These are phyloP conservation scores for Myrmecophaga tridactyla DNA, from an alignment of 2,113 vertebrate genomes.

Conservation along the genomic window DNA sequence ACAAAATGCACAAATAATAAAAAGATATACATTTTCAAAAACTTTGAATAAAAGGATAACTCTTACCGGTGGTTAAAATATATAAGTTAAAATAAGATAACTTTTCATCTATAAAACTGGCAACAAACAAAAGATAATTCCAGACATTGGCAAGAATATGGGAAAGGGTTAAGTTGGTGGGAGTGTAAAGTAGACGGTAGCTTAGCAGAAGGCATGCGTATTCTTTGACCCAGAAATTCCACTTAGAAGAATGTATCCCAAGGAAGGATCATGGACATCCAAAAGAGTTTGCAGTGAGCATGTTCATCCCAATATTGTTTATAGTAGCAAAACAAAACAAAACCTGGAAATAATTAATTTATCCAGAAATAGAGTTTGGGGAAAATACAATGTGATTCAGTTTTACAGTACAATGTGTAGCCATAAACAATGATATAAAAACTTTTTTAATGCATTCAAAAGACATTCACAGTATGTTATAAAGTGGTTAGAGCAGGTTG, in stretches of 20 bases:
- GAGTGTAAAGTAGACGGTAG: background rate
- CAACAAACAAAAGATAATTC: background rate
- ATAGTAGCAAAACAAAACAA: background rate
- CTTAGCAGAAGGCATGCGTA: background rate
- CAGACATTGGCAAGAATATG: background rate
- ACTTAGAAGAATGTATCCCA: constrained; percentile 1
- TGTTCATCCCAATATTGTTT: background rate
- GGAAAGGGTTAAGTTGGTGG: background rate
- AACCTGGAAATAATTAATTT: background rate
- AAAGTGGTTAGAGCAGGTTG: background rate
- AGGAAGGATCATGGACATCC: background rate
- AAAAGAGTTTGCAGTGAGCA: background rate
- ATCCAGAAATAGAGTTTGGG: background rate
- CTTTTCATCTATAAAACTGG: constrained; percentile 39
- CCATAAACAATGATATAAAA: background rate
- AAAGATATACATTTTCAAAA: background rate
- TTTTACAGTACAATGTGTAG: constrained; percentile 1
- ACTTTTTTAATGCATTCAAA: background rate
- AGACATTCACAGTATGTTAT: background rate
- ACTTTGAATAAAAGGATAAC: background rate
- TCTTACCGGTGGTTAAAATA: constrained; percentile 9
- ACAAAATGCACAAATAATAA: constrained; percentile 22
- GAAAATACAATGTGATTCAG: constrained; percentile 3
- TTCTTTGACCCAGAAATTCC: background rate
- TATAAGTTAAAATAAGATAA: background rate